Evolutionary conservation across 2,113 vertebrate species (phyloP), one percentile per base, ranked within the genome.

Genomic region (Labeo rohita): DNA sequence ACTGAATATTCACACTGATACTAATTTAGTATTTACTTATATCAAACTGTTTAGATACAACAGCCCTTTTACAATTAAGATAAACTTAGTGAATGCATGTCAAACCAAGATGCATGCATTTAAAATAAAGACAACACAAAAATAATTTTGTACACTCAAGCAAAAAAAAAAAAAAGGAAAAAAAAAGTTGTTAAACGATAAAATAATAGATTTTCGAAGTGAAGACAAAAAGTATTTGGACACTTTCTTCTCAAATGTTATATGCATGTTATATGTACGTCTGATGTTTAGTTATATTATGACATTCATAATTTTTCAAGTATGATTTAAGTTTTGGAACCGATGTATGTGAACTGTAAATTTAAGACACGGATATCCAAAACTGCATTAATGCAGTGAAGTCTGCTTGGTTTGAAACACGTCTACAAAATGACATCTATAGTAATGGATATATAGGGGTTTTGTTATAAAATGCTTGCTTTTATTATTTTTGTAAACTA

Each of bases 1-100:
- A 39, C 76, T 61, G 36, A 79, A 79, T 79, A n/a, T n/a, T 59
- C 21, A 59, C 76, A 43, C 34, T 4, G 34, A n/a, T n/a, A n/a
- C n/a, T n/a, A n/a, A n/a, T n/a, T n/a, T n/a, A n/a, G n/a, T n/a
- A 79, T 39, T 39, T 54, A 6, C 52, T 43, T 8, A 45, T 61
- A 34, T 79, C 7, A 23, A 79, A 79, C 18, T 43, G 16, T 56
- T 2, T 39, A 21, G 75, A 28, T 56, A 10, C 75, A 78, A 16
- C 54, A 16, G 54, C 54, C 36, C 21, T 59, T 59, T 36, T 6
- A 76, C n/a, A 47, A 13, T 56, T 56, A 59, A 56, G 5, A 9
- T 61, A 45, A 36, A 59, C 52, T 59, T 18, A 79, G 59, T 43
- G 16, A 2, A 45, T 61, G 21, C 13, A 45, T 9, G 11, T n/a